Conservation (phyloP, 35 echinoderm and acorn worm genomes). For the Holothuria glaberrima region DNA sequence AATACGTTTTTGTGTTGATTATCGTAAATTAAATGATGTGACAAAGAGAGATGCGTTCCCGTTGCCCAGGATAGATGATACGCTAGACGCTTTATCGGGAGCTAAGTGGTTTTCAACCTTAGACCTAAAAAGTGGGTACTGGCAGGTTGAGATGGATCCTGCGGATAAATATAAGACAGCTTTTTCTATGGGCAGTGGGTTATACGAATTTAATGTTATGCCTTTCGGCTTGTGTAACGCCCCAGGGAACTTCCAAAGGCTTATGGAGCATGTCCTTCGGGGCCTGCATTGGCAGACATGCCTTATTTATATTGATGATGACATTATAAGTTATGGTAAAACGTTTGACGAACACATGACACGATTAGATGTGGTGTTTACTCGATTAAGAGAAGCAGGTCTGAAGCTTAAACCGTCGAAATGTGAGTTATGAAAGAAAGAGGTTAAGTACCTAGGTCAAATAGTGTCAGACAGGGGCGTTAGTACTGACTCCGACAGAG, state of each 20-base stretch:
- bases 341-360: slow-evolving; percentile 36
- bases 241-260: slow-evolving; percentile 67
- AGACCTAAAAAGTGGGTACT: slow-evolving; percentile 69
- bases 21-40: slow-evolving; percentile 39
- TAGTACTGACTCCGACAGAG: slow-evolving; percentile 55
- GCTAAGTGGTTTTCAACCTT: slow-evolving; percentile 65
- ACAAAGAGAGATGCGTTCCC: slow-evolving; percentile 61
- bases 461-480: slow-evolving; percentile 58
- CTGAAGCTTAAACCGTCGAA: slow-evolving; percentile 72
- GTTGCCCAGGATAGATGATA: slow-evolving; percentile 59
- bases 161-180: slow-evolving; percentile 53
- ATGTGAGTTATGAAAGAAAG: slow-evolving; percentile 63
- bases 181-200: slow-evolving; percentile 45
- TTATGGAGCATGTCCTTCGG: slow-evolving; percentile 59
- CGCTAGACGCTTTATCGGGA: slow-evolving; percentile 63
- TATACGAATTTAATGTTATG: slow-evolving; percentile 72
- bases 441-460: slow-evolving; percentile 70
- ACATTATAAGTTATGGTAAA: slow-evolving; percentile 47
- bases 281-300: slow-evolving; percentile 65
- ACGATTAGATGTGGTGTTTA: slow-evolving; percentile 20
- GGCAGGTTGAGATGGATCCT: slow-evolving; percentile 68
- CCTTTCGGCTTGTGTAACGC: slow-evolving; percentile 71
- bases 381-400: slow-evolving; percentile 34
- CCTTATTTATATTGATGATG: slow-evolving; percentile 52
- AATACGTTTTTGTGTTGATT: slow-evolving; percentile 68